Percentiles rank a stretch among this genome's conserved stretches.
phyloP scores from a whole-genome alignment of 2,113 vertebrate species.

The Phrynosoma blainvillii region DNA sequence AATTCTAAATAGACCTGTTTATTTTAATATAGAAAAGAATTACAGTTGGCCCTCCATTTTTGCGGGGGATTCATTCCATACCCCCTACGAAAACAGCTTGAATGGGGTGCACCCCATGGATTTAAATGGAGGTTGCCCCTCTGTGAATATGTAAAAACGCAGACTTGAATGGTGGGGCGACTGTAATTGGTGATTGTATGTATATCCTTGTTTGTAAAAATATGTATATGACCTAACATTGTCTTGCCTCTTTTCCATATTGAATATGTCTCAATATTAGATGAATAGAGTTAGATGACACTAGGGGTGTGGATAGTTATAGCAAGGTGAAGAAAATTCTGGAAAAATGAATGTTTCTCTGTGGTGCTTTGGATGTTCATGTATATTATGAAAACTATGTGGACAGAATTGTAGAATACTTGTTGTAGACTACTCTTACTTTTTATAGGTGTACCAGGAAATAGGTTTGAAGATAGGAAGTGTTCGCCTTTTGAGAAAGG shows the following conservation, averaged over 20 bases:
- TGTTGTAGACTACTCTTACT: not conserved
- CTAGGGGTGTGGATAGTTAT: not conserved
- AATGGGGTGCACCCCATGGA: too few relatives aligned
- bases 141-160: too few relatives aligned
- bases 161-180: too few relatives aligned
- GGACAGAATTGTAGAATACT: not conserved
- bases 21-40: too few relatives aligned
- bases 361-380: not conserved
- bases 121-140: too few relatives aligned
- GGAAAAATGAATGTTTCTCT: not conserved
- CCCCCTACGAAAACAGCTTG: too few relatives aligned
- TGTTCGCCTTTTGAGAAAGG: slow-evolving; percentile 62
- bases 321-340: not conserved
- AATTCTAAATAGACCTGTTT: too few relatives aligned
- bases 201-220: not conserved
- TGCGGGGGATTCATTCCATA: too few relatives aligned
- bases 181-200: too few relatives aligned
- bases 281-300: not conserved
- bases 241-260: not conserved
- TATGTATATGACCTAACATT: not conserved
- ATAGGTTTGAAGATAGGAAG: slow-evolving; percentile 61
- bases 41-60: too few relatives aligned
- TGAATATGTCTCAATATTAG: not conserved
- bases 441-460: slow-evolving; percentile 22
- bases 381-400: not conserved